A percentile compares a stretch with the other conserved stretches of the same genome.
These are phyloP conservation scores for Maniola hyperantus DNA, from an alignment of 2,888 invertebrate genomes.

Conservation along the genomic window DNA sequence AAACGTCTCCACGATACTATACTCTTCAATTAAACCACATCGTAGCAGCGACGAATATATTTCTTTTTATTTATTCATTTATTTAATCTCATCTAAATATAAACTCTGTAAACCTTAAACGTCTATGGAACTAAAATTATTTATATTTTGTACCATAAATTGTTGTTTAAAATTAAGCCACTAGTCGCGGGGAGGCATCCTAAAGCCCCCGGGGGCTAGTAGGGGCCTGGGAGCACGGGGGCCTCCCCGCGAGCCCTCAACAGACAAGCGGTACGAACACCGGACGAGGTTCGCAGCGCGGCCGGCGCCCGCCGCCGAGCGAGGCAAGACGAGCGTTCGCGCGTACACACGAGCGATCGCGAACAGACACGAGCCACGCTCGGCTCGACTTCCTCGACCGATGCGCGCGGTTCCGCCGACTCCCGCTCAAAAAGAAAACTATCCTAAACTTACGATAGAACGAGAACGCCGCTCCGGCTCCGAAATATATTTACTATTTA, in stretches of 20 bases:
- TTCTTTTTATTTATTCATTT: conserved; percentile 42
- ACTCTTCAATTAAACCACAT: conserved; percentile 13
- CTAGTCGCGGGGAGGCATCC: conserved; percentile 48
- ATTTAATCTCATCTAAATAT: conserved; percentile 65
- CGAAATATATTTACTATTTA: conserved; percentile 61
- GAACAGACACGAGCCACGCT: neutral
- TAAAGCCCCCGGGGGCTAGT: conserved; percentile 39
- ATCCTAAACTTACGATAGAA: conserved; percentile 57
- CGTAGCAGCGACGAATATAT: conserved; percentile 46
- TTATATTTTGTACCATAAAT: conserved; percentile 78
- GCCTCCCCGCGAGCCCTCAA: conserved; percentile 47
- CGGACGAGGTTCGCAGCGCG: conserved; percentile 44
- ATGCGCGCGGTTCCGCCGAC: conserved; percentile 25
- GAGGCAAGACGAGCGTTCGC: neutral
- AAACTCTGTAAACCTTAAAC: conserved; percentile 76
- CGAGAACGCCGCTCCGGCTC: conserved; percentile 59
- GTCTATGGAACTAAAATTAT: conserved; percentile 79
- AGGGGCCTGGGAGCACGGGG: conserved; percentile 14
- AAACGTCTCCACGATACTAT: conserved; percentile 47
- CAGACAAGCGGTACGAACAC: conserved; percentile 53
- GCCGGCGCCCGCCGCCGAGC: conserved; percentile 32
- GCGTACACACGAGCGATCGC: neutral
- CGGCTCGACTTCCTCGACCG: neutral
- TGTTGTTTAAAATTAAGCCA: conserved; percentile 73
- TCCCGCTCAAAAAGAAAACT: conserved; percentile 43